Evolutionary conservation across 2,797 vertebrate species (phyloP).

Genomic region (Lacerta bilineata): DNA sequence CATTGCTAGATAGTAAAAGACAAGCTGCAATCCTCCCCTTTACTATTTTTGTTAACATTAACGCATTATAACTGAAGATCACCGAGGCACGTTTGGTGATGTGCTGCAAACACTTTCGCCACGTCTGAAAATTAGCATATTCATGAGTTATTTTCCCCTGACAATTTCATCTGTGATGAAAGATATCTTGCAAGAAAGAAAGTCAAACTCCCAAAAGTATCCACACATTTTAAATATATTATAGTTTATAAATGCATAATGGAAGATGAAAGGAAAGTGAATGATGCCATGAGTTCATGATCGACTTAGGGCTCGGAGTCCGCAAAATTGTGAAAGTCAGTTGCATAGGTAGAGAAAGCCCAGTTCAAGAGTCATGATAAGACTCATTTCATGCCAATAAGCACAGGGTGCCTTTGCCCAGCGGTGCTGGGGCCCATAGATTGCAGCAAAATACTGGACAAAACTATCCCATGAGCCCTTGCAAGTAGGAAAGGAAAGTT

Average conservation of each 20-base stretch:
- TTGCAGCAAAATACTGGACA: no score
- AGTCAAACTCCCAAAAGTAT: background rate
- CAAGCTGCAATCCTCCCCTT: background rate
- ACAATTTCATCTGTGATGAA: background rate
- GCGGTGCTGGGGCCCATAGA: no score
- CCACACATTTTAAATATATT: background rate
- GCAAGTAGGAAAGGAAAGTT: no score
- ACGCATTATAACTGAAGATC: background rate
- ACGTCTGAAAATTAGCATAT: background rate
- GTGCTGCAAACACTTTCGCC: background rate
- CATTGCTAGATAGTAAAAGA: conserved; percentile 38
- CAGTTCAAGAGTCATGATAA: background rate
- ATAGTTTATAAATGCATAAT: background rate
- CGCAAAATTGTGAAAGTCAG: background rate
- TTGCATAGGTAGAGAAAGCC: background rate
- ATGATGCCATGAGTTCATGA: background rate
- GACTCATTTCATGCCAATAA: no score
- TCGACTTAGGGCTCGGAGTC: background rate
- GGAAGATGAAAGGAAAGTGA: background rate
- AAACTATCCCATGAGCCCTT: no score
- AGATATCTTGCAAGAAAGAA: background rate
- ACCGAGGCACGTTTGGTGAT: background rate
- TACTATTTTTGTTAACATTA: background rate
- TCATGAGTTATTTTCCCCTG: background rate
- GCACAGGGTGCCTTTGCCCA: no score